Conservation (phyloP, 2,113 vertebrate genomes). For the Australoheros scitulus region DNA sequence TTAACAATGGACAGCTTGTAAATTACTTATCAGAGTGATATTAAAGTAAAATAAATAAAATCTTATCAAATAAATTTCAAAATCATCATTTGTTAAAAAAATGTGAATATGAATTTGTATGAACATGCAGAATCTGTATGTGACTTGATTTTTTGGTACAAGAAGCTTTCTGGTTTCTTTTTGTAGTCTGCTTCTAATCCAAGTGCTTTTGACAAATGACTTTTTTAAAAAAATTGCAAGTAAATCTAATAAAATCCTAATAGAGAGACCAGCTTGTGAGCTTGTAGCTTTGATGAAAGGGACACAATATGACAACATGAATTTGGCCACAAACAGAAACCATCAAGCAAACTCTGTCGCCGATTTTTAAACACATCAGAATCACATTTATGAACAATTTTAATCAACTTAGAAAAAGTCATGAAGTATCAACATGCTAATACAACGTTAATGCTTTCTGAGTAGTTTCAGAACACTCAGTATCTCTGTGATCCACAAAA, state of each 20-base stretch:
- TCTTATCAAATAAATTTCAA: too few relatives aligned
- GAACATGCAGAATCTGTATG: too few relatives aligned
- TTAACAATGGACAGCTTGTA: background rate
- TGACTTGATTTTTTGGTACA: too few relatives aligned
- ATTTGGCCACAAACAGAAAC: background rate
- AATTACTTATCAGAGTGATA: background rate
- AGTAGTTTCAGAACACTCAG: background rate
- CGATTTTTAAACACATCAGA: background rate
- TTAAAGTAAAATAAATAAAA: background rate
- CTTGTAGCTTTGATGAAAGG: background rate
- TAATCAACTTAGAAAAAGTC: too few relatives aligned
- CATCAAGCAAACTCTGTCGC: background rate
- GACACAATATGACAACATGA: background rate
- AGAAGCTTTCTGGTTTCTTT: too few relatives aligned
- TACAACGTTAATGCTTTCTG: background rate
- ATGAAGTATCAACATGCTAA: background rate
- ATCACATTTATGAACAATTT: background rate
- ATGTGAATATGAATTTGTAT: too few relatives aligned
- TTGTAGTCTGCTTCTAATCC: too few relatives aligned
- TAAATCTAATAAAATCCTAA: background rate
- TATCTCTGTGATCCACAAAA: background rate
- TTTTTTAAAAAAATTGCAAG: too few relatives aligned
- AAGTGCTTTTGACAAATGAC: too few relatives aligned
- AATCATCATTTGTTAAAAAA: too few relatives aligned
- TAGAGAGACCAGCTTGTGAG: background rate